phyloP scores from a whole-genome alignment of 2,888 invertebrate genomes.

The Melinopterus prodromus region DNA sequence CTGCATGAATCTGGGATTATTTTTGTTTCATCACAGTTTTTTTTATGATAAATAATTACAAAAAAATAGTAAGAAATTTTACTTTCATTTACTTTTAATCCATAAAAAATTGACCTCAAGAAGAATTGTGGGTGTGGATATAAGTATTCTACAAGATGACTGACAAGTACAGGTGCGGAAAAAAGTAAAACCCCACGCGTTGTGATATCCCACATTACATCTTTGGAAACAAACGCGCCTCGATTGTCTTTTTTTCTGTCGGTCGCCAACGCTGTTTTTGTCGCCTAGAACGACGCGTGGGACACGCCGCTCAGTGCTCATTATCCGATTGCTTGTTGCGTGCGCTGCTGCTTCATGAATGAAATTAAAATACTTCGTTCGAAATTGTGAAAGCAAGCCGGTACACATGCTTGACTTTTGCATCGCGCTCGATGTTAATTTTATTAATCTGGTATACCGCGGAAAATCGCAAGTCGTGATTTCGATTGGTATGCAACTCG shows the following conservation, averaged over 20 bases:
- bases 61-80: too few species aligned
- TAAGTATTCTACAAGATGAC: neutral
- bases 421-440: neutral
- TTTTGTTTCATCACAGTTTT: too few species aligned
- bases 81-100: too few species aligned
- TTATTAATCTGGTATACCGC: neutral
- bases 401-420: neutral
- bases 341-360: neutral
- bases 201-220: neutral
- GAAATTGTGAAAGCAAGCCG: neutral
- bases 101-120: too few species aligned
- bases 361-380: neutral
- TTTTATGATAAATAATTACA: too few species aligned
- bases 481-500: neutral
- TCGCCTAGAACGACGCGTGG: neutral
- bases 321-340: neutral
- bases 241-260: neutral
- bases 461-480: neutral
- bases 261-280: neutral
- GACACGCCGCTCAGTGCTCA: neutral
- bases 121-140: too few species aligned
- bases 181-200: neutral
- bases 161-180: constrained; percentile 4
- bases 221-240: neutral
- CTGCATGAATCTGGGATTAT: too few species aligned